Percentiles rank a stretch among this genome's conserved stretches.
phyloP scores from a whole-genome alignment of 1,140 invertebrate species.

The Lasioglossum albipes region DNA sequence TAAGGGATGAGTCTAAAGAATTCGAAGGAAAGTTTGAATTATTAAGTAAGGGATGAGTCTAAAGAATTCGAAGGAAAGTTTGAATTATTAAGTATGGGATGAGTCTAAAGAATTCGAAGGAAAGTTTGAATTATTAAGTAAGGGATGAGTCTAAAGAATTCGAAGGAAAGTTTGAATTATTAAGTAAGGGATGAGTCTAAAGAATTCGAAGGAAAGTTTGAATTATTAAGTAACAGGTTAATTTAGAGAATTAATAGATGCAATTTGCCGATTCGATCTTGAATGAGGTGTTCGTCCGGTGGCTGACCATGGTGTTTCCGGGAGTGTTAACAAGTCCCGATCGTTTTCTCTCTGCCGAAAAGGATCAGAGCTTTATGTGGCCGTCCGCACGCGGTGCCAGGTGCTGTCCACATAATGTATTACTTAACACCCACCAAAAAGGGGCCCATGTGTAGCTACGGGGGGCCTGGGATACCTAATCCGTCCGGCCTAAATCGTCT shows the following conservation, averaged over 20 bases:
- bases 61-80: too few relatives aligned
- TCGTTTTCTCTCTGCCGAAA: constrained; percentile 56
- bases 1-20: too few relatives aligned
- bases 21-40: too few relatives aligned
- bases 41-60: too few relatives aligned
- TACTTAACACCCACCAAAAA: constrained; percentile 74
- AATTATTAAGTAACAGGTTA: too few relatives aligned
- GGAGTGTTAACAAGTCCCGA: constrained; percentile 67
- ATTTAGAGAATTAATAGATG: not conserved
- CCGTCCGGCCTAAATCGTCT: constrained; percentile 62
- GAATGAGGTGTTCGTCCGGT: constrained; percentile 23
- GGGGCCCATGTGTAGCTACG: constrained; percentile 60
- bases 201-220: too few relatives aligned
- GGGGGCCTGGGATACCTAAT: constrained; percentile 62
- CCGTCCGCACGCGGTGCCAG: constrained; percentile 66
- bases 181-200: too few relatives aligned
- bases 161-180: too few relatives aligned
- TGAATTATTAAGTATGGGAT: too few relatives aligned
- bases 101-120: too few relatives aligned
- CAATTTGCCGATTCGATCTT: constrained; percentile 1
- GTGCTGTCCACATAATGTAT: constrained; percentile 74
- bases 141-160: too few relatives aligned
- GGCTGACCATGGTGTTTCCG: constrained; percentile 36
- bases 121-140: too few relatives aligned
- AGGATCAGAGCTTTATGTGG: constrained; percentile 62